Evolutionary conservation across 2,113 vertebrate species (phyloP), one percentile per base, ranked within the genome.

Genomic region (Mellivora capensis): DNA sequence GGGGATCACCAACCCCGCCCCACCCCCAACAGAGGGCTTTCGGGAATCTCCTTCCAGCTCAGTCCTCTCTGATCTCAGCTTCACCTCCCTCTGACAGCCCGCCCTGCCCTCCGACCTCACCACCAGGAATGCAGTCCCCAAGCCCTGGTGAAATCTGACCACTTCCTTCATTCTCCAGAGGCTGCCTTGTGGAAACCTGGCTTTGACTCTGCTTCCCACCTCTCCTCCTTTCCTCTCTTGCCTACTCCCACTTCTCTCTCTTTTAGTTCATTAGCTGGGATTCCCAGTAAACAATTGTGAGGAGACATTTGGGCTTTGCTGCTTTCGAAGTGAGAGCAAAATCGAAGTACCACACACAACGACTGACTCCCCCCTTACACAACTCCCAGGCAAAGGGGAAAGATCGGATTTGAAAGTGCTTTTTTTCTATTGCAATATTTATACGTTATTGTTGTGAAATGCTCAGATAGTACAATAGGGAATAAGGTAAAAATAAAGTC

Each of bases 51-150:
- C 1, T 54, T 87, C 62, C n/a, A 69, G 62, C 42, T 61, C 27
- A 39, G 6, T 39, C 57, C 34, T 15, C 47, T 42, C 1, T 2
- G n/a, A 10, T 42, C 39, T 77, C 76, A 59, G 13, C 71, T 27
- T 52, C 37, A 3, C 37, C 15, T 47, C 23, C 25, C 71, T n/a
- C 12, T 29, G 37, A 15, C 7, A 3, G 23, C 61, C 2, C 13
- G 11, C 37, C 2, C 31, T 52, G 11, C 37, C 2, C 31, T 52
- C 44, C 13, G n/a, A 47, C 76, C 34, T 23, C 20, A 0, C 0
- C 37, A 61, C 39, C 81, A 31, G 74, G n/a, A 83, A 47, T 8
- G 3, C 25, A 37, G 44, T 7, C 86, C 57, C n/a, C 13, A 80
- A 25, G 8, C 42, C 31, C 47, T 3, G 4, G 7, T 3, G 69